A percentile compares a stretch with the other conserved stretches of the same genome.
phyloP scores from a whole-genome alignment of 2,113 vertebrate genomes.

The Mandrillus leucophaeus region DNA sequence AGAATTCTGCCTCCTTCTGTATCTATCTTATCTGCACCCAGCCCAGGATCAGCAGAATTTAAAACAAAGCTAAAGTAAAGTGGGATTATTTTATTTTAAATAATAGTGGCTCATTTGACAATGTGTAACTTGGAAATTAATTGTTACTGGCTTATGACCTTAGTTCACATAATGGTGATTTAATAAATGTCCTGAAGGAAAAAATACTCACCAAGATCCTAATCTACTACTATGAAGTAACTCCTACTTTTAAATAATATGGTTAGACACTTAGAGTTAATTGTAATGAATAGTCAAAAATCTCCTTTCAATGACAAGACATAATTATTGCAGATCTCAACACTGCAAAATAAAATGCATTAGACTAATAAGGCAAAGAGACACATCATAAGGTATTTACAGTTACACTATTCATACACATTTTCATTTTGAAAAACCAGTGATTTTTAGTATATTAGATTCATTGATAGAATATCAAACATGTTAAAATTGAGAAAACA shows the following conservation, averaged over 20 bases:
- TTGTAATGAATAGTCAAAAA: conserved; percentile 49
- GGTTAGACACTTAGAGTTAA: conserved; percentile 22
- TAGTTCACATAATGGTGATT: conserved; percentile 23
- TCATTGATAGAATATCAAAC: conserved; percentile 57
- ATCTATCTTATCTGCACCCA: background rate
- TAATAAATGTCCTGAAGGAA: conserved; percentile 55
- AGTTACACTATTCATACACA: background rate
- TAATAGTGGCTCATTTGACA: background rate
- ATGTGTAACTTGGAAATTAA: conserved; percentile 18
- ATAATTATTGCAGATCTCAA: conserved; percentile 37
- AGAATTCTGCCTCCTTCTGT: background rate
- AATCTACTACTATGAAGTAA: background rate
- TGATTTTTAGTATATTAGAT: conserved; percentile 11
- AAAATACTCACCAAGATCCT: conserved; percentile 24
- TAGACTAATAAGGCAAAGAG: background rate
- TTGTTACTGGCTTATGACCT: conserved; percentile 9
- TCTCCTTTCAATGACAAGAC: conserved; percentile 29
- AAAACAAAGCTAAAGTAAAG: background rate
- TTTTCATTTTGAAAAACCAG: conserved; percentile 43
- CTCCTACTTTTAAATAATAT: conserved; percentile 39
- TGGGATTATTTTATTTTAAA: conserved; percentile 20
- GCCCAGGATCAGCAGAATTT: background rate
- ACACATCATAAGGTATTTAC: conserved; percentile 33
- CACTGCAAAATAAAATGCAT: conserved; percentile 32
- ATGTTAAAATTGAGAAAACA: conserved; percentile 54